Evolutionary conservation across 2,888 invertebrate species (phyloP).

Genomic region (Tenthredo mesomela): DNA sequence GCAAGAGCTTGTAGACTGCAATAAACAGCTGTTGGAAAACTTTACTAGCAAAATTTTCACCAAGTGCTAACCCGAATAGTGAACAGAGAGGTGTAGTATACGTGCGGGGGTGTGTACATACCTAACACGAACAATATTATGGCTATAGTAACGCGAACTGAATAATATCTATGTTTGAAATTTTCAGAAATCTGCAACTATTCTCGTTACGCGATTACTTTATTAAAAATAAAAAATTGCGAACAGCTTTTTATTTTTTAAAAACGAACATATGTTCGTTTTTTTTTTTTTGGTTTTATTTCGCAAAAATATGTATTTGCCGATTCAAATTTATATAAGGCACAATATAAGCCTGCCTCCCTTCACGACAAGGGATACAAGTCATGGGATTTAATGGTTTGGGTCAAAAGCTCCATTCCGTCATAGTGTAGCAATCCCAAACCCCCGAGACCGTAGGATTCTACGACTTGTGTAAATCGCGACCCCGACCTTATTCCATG

Average conservation of each 20-base stretch:
- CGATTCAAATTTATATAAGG: neutral
- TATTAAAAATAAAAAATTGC: neutral
- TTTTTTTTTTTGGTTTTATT: neutral
- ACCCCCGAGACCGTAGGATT: neutral
- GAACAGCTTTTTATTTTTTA: neutral
- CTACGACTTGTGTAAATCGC: conserved; percentile 8
- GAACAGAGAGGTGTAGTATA: neutral
- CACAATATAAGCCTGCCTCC: neutral
- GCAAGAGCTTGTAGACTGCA: conserved; percentile 9
- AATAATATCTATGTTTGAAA: conserved; percentile 11
- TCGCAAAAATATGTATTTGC: neutral
- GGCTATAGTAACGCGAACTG: conserved; percentile 30
- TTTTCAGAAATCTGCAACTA: neutral
- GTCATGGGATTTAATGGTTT: conserved; percentile 38
- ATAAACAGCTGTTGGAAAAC: conserved; percentile 42
- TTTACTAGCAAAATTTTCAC: conserved; percentile 31
- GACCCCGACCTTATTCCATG: neutral
- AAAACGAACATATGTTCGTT: neutral
- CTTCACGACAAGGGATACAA: conserved; percentile 16
- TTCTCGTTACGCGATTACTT: neutral
- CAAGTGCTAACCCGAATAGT: conserved; percentile 15
- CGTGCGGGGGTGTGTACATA: neutral
- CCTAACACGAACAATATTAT: neutral
- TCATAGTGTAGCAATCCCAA: neutral
- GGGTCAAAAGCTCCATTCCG: neutral